phyloP scores from a whole-genome alignment of 2,888 invertebrate species.

The Watsonalla cultraria region DNA sequence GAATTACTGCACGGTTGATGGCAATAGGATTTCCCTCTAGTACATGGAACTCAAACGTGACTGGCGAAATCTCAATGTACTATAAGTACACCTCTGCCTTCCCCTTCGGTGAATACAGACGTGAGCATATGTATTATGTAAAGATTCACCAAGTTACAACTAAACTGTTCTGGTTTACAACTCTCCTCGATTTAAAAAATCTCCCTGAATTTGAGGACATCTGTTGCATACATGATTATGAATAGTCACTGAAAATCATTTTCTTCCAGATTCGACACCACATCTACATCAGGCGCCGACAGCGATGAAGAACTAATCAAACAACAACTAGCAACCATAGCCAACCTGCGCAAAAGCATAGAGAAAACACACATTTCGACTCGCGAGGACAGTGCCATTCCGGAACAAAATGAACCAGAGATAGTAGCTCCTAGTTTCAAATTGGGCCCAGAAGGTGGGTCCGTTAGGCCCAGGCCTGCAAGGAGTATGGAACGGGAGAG shows the following conservation, averaged over 20 bases:
- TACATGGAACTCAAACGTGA: no score
- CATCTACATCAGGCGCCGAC: constrained; percentile 82
- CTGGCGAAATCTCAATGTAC: no score
- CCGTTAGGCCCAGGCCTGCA: constrained; percentile 60
- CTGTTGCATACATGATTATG: no score
- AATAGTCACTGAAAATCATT: background rate
- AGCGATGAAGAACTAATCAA: constrained; percentile 80
- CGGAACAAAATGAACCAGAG: constrained; percentile 55
- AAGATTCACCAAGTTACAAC: no score
- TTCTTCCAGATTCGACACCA: constrained; percentile 72
- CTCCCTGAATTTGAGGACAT: no score
- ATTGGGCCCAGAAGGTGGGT: constrained; percentile 77
- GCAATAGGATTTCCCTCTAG: no score
- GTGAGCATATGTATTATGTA: no score
- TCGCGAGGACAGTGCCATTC: constrained; percentile 63
- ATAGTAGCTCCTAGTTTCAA: constrained; percentile 81
- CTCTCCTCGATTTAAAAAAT: no score
- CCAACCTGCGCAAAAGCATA: constrained; percentile 63
- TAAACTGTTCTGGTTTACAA: no score
- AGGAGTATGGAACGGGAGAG: constrained; percentile 59
- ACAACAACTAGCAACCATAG: constrained; percentile 58
- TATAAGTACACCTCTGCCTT: no score
- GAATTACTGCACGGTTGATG: no score
- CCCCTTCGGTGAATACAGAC: no score
- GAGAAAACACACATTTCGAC: constrained; percentile 69